Evolutionary conservation across 2,888 invertebrate genomes (phyloP).

Genomic region (Sisyra nigra): DNA sequence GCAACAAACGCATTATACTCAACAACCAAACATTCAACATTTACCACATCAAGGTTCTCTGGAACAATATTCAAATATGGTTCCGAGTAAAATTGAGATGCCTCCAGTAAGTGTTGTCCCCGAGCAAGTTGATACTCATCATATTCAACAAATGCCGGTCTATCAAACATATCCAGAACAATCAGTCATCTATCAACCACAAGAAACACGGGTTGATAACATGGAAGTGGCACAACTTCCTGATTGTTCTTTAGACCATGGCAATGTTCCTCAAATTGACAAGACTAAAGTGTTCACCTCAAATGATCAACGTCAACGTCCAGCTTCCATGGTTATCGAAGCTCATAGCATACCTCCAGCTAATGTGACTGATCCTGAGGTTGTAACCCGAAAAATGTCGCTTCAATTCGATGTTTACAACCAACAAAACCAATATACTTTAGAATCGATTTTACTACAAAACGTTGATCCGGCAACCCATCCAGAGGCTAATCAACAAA

Average conservation of each 20-base stretch:
- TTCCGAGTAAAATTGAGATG: not conserved
- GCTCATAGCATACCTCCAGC: not conserved
- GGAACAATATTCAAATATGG: not conserved
- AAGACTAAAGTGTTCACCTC: slow-evolving; percentile 14
- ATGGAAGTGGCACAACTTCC: slow-evolving; percentile 11
- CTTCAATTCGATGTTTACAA: too few species aligned
- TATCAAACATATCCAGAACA: slow-evolving; percentile 6
- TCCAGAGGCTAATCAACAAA: too few species aligned
- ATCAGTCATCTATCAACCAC: slow-evolving; percentile 6
- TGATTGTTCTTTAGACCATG: slow-evolving; percentile 5
- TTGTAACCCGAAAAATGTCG: too few species aligned
- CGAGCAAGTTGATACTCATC: slow-evolving; percentile 7
- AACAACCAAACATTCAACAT: slow-evolving; percentile 7
- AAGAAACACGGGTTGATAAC: not conserved
- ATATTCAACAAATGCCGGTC: slow-evolving; percentile 7
- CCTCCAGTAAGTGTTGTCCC: not conserved
- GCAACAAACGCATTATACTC: slow-evolving; percentile 5
- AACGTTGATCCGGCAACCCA: too few species aligned
- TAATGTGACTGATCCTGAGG: too few species aligned
- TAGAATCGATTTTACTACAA: too few species aligned
- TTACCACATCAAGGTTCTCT: slow-evolving; percentile 8
- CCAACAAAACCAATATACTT: too few species aligned
- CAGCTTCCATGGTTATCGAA: slow-evolving; percentile 5
- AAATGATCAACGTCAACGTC: slow-evolving; percentile 17
- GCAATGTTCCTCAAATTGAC: slow-evolving; percentile 7